phyloP scores from a whole-genome alignment of 2,797 vertebrate genomes.

The Diceros bicornis region DNA sequence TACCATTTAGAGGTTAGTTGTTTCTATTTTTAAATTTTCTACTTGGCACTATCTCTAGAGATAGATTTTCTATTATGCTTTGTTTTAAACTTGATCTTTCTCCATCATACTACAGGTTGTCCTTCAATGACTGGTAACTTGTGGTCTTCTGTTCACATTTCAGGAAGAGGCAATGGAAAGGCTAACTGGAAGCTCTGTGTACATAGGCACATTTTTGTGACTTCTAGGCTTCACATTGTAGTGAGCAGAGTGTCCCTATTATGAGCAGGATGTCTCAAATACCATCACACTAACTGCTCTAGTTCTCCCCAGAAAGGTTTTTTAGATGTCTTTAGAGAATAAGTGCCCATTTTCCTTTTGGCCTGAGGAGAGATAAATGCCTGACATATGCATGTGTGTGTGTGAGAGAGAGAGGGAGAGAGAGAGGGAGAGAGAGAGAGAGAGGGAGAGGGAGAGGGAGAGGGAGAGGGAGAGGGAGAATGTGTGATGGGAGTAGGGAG shows the following conservation, averaged over 20 bases:
- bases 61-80: neutral
- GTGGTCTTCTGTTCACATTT: neutral
- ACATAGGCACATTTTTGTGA: neutral
- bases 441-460: neutral
- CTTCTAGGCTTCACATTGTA: neutral
- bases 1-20: neutral
- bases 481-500: neutral
- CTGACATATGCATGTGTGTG: no score
- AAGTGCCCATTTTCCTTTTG: neutral
- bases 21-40: conserved; percentile 5
- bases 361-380: neutral
- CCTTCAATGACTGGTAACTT: neutral
- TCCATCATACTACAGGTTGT: neutral
- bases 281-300: neutral
- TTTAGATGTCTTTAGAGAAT: conserved; percentile 6
- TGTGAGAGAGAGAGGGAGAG: no score
- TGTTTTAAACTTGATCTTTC: neutral
- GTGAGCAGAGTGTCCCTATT: neutral
- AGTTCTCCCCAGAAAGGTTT: neutral
- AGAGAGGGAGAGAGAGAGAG: neutral
- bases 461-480: neutral
- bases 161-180: neutral
- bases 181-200: neutral
- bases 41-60: neutral
- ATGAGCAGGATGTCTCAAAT: neutral